A percentile compares a stretch with the other conserved stretches of the same genome.
These are phyloP conservation scores for Peromyscus polionotus DNA, from an alignment of 2,113 vertebrate genomes.

Conservation along the genomic window DNA sequence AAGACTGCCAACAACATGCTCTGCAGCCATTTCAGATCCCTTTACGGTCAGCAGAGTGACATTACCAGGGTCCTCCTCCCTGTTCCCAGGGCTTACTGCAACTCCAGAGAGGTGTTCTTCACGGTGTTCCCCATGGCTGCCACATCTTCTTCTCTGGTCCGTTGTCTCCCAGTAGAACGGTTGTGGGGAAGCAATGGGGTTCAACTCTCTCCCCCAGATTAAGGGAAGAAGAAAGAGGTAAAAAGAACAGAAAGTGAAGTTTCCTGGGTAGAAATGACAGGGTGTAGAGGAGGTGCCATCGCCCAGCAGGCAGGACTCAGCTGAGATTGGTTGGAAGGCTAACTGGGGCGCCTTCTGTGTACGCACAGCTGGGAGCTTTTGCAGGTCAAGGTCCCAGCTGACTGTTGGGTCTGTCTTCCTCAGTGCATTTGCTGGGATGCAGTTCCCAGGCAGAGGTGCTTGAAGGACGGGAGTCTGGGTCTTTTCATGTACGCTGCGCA, in stretches of 20 bases:
- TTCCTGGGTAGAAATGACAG: constrained; percentile 15
- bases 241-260: constrained; percentile 32
- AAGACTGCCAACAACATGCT: neutral
- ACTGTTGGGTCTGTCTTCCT: neutral
- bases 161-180: neutral
- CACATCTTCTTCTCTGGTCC: constrained; percentile 22
- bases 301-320: neutral
- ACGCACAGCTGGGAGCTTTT: rapidly evolving
- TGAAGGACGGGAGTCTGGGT: neutral
- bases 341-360: rapidly evolving
- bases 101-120: neutral
- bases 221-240: constrained; percentile 67
- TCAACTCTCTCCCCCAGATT: constrained; percentile 21
- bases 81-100: neutral
- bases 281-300: constrained; percentile 5
- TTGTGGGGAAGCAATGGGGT: neutral
- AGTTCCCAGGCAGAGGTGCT: neutral
- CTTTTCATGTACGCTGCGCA: neutral
- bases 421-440: neutral
- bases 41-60: neutral
- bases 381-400: neutral
- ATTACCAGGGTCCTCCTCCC: neutral
- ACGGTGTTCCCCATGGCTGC: constrained; percentile 22
- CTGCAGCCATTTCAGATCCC: neutral
- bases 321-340: neutral